A percentile compares a stretch with the other conserved stretches of the same genome.
Conservation (phyloP, 1,140 invertebrate species). For the Drosophila ironensis region DNA sequence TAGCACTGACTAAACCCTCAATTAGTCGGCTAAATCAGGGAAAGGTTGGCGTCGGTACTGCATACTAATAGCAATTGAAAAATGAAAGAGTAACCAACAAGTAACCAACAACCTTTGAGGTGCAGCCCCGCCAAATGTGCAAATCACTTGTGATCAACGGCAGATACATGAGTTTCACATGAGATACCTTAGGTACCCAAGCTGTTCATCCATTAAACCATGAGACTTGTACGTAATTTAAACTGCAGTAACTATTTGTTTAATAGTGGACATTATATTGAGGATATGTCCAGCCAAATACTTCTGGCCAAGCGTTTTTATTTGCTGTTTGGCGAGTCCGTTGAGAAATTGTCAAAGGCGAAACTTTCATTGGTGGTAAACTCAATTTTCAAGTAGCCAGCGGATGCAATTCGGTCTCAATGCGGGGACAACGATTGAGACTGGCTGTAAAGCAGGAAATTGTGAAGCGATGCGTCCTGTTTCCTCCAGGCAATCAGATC, state of each 20-base stretch:
- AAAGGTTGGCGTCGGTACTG: background rate
- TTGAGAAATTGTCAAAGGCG: conserved; percentile 9
- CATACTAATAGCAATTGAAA: background rate
- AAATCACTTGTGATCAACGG: no score
- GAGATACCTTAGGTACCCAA: no score
- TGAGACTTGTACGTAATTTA: no score
- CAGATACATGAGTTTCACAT: no score
- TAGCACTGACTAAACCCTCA: conserved; percentile 37
- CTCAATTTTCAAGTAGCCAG: conserved; percentile 14
- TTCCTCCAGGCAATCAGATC: conserved; percentile 20
- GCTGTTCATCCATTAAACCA: no score
- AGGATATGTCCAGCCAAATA: no score
- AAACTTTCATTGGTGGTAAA: conserved; percentile 19
- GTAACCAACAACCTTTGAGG: no score
- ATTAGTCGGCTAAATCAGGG: conserved; percentile 30
- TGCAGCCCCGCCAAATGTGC: no score
- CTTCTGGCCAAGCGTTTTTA: no score
- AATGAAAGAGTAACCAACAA: no score
- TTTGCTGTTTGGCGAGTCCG: conserved; percentile 2
- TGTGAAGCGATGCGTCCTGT: conserved; percentile 67
- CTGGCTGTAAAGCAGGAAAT: conserved; percentile 38
- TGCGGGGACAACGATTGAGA: conserved; percentile 47
- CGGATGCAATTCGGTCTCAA: conserved; percentile 41
- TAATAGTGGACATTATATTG: no score
- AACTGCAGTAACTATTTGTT: no score